Conservation (phyloP, 2,888 invertebrate species). For the Conus canariensis region DNA sequence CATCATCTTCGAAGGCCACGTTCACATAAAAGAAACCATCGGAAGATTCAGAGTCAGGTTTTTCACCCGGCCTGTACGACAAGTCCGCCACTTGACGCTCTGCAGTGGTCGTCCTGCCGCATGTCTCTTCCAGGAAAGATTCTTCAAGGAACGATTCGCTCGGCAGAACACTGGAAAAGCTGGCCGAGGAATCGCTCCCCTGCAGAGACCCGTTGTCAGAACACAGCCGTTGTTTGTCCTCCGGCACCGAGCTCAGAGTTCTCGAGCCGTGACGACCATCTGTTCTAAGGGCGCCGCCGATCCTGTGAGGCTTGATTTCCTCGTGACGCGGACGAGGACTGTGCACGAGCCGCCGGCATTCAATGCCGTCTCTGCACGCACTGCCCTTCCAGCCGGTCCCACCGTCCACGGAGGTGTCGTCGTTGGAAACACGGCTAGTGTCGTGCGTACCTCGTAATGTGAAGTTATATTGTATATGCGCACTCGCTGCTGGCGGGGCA, state of each 20-base stretch:
- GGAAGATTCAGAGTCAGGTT: neutral
- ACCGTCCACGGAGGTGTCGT: neutral
- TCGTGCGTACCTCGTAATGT: neutral
- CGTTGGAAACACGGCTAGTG: no score
- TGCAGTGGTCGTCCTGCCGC: neutral
- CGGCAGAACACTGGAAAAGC: neutral
- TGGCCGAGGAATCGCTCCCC: conserved; percentile 3
- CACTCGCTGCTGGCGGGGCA: neutral
- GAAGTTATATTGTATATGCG: neutral
- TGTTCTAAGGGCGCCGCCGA: neutral
- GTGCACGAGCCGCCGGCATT: neutral
- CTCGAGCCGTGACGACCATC: neutral
- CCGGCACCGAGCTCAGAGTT: neutral
- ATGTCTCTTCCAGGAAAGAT: neutral
- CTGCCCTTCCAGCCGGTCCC: neutral
- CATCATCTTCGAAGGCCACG: neutral
- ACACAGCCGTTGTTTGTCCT: conserved; percentile 13
- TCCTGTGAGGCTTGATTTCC: neutral
- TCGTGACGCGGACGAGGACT: neutral
- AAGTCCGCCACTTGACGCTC: neutral
- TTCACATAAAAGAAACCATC: neutral
- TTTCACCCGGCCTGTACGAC: neutral
- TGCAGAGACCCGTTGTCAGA: neutral
- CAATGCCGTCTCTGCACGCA: neutral
- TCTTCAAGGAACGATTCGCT: neutral